A percentile compares a stretch with the other conserved stretches of the same genome.
Evolutionary conservation across 2,888 invertebrate species (phyloP).

Genomic region (Liopterus haemorrhoidalis): DNA sequence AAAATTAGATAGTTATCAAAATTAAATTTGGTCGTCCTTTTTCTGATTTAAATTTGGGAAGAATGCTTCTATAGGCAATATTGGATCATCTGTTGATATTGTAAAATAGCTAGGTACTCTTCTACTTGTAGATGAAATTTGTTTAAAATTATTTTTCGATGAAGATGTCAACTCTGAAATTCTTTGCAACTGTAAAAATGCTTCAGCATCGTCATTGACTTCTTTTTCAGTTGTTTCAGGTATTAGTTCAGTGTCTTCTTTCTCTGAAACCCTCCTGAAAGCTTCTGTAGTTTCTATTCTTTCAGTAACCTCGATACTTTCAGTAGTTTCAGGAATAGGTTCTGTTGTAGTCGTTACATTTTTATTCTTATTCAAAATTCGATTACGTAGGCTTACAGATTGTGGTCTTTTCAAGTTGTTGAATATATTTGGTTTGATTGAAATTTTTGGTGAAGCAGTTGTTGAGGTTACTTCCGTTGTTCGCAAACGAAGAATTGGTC

Average conservation of each 20-base stretch:
- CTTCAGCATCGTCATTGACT: conserved; percentile 40
- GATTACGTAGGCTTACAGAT: conserved; percentile 36
- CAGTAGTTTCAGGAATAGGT: conserved; percentile 9
- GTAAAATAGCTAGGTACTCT: conserved; percentile 65
- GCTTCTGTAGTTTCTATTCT: conserved; percentile 16
- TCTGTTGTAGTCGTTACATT: conserved; percentile 23
- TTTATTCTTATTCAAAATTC: conserved; percentile 36
- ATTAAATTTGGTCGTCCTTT: conserved; percentile 44
- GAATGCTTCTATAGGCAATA: conserved; percentile 73
- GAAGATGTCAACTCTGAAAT: conserved; percentile 69
- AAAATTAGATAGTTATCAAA: too few relatives aligned
- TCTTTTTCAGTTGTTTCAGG: conserved; percentile 37
- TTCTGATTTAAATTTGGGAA: conserved; percentile 66
- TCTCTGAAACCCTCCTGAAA: conserved; percentile 15
- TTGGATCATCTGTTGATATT: conserved; percentile 72
- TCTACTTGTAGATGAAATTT: conserved; percentile 57
- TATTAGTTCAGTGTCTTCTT: conserved; percentile 13
- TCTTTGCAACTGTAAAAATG: conserved; percentile 57
- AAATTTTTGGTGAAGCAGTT: conserved; percentile 36
- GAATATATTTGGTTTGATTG: conserved; percentile 43
- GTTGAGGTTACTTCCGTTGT: conserved; percentile 32
- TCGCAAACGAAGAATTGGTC: neutral
- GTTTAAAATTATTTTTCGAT: conserved; percentile 67
- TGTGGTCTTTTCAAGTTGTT: conserved; percentile 38
- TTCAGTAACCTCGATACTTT: conserved; percentile 17